Conservation (phyloP, 2,888 invertebrate genomes). For the Ferdinandea cuprea region DNA sequence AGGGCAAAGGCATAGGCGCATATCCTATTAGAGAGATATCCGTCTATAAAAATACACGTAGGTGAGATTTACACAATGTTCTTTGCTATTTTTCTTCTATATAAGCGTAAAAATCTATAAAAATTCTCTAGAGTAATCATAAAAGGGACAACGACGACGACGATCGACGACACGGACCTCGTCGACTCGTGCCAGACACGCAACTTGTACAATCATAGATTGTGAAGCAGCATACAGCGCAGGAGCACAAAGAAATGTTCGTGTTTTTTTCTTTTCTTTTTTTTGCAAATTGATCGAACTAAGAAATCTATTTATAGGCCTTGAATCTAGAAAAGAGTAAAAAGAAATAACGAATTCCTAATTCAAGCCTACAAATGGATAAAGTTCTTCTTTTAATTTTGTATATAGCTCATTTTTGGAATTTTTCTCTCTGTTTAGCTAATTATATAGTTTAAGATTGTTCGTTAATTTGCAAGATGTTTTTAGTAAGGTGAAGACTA, state of each 20-base stretch:
- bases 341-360: constrained; percentile 45
- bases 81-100: constrained; percentile 29
- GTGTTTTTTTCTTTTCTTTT: neutral
- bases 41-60: constrained; percentile 67
- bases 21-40: constrained; percentile 69
- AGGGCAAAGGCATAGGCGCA: constrained; percentile 28
- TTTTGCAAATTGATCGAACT: constrained; percentile 60
- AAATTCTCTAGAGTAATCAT: constrained; percentile 71
- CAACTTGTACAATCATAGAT: constrained; percentile 51
- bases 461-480: too few relatives aligned
- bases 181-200: constrained; percentile 72
- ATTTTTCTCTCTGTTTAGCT: too few relatives aligned
- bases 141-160: constrained; percentile 59
- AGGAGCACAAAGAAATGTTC: constrained; percentile 12
- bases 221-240: constrained; percentile 26
- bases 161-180: constrained; percentile 36
- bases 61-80: constrained; percentile 75
- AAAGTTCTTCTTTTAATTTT: constrained; percentile 44
- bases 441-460: too few relatives aligned
- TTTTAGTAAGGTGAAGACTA: too few relatives aligned
- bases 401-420: neutral
- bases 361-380: constrained; percentile 46
- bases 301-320: constrained; percentile 68
- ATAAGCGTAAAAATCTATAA: constrained; percentile 54
- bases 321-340: constrained; percentile 45